Base-by-base conservation (phyloP, 2,113 vertebrate genomes). In the Recurvirostra avosetta region DNA sequence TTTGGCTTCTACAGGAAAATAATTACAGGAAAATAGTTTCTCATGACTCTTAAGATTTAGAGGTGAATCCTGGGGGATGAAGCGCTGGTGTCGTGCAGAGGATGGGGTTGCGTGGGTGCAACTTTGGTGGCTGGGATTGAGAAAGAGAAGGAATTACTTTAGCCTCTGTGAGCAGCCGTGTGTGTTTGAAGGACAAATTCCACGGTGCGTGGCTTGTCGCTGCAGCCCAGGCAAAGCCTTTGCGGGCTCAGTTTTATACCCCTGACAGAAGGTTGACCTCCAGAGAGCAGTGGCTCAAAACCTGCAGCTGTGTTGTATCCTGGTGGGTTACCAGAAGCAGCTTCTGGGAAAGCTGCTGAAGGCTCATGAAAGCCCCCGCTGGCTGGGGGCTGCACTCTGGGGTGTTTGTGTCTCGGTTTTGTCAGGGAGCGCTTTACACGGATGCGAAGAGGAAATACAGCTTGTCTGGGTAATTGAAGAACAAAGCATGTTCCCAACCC, bases 11-110 rank as follows among this genome's bases (percentile, higher is more conserved):
- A 91, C 84, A 79, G 87, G 74, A 82, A 90, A 92, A 76, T 92
- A 92, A 95, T 95, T 90, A 70, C 89, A 88, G 70, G 56, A 56
- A 96, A 91, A 61, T n/a, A 76, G 77, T 66, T 91, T 52, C 74
- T 82, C n/a, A 2, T 41, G 71, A 94, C 74, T 62, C 49, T 70
- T 70, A 34, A 82, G 80, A 70, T 92, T 79, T 62, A 68, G 77
- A 86, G 80, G 73, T 59, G 84, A 75, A 76, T 85, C 71, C 89
- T 86, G 62, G 66, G 76, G 53, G 63, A 90, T 77, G 49, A 53
- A 34, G 52, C 0, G 3, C 30, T 43, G 38, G 11, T 49, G 29
- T 17, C 1, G 4, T 61, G 75, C 53, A 58, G 68, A 68, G 65
- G 45, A 30, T n/a, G 77, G 19, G 15, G 12, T 36, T 88, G 55